Base-by-base conservation (phyloP, 2,888 invertebrate species). In the Hirtodrosophila confusa region DNA sequence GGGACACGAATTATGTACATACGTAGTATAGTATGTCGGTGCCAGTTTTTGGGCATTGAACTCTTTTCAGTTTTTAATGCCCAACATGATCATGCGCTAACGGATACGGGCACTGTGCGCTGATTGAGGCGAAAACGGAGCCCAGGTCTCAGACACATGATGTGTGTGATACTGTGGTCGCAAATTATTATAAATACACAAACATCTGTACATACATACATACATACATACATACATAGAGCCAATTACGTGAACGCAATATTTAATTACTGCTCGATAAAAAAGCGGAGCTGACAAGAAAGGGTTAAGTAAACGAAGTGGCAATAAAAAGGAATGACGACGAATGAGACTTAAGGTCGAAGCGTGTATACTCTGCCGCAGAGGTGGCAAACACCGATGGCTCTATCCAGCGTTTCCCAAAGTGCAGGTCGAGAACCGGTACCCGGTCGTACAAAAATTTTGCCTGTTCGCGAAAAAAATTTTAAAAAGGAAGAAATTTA, bases 21-120 rank as follows among this genome's bases (percentile, higher is more conserved):
- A 12, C 8, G n/a, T 49, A 24, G 39, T 37, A 23, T 39, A 29
- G 7, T 31, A 31, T 31, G 9, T 70, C 63, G 56, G 50, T 68
- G 69, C 45, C 67, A 68, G 45, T 60, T 78, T 79, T 65, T 83
- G 83, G 76, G 63, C 83, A 83, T 73, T 79, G 80, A 79, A 78
- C 79, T 69, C 44, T 53, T 60, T 44, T 31, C 12, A 45, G 17
- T 49, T 58, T 55, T 76, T 68, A 80, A 72, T 68, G 60, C 63
- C 48, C 48, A 72, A 53, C 60, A 76, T 80, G 80, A 72, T 70
- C 69, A 65, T 57, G 63, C 68, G 61, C 60, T 67, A 76, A 57
- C 51, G 71, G 51, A 63, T 49, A 44, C 58, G 33, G 36, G 9
- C 36, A 39, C 36, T 35, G 45, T 49, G 43, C 47, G 39, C n/a